Evolutionary conservation across 2,113 vertebrate genomes (phyloP).

Genomic region (Nothocercus nigrocapillus): DNA sequence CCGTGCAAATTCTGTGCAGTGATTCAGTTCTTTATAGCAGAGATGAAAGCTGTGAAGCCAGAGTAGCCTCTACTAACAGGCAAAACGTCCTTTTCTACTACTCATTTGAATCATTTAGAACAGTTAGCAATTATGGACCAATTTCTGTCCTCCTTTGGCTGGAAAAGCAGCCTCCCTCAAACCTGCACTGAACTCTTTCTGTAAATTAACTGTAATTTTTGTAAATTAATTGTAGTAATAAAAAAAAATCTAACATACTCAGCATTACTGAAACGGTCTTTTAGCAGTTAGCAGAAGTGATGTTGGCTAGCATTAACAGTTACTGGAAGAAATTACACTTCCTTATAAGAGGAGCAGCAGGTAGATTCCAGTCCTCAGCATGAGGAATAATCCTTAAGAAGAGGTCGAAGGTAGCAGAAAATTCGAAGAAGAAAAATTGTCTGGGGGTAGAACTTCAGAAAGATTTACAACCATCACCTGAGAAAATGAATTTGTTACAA

Average conservation of each 20-base stretch:
- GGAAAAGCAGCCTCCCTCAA: not conserved
- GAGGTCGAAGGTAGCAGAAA: not conserved
- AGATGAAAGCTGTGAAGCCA: not conserved
- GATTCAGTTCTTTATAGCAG: not conserved
- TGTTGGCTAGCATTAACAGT: not conserved
- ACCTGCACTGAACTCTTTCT: not conserved
- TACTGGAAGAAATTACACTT: not conserved
- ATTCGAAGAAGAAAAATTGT: not conserved
- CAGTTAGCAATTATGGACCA: fast-evolving
- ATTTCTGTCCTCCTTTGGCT: not conserved
- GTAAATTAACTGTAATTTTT: too few species aligned
- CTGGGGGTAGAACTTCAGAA: not conserved
- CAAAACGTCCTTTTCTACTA: not conserved
- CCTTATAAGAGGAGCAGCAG: not conserved
- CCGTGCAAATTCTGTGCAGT: not conserved
- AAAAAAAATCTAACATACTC: not conserved
- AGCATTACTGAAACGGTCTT: not conserved
- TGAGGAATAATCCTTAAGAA: not conserved
- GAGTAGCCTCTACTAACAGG: not conserved
- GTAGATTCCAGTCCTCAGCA: not conserved
- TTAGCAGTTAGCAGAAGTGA: not conserved
- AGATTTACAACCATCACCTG: not conserved
- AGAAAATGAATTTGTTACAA: not conserved
- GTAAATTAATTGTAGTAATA: not conserved
- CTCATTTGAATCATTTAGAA: not conserved